A percentile compares a stretch with the other conserved stretches of the same genome.
These are phyloP conservation scores for Cosmorhoe ocellata DNA, from an alignment of 2,888 invertebrate genomes.

Conservation along the genomic window DNA sequence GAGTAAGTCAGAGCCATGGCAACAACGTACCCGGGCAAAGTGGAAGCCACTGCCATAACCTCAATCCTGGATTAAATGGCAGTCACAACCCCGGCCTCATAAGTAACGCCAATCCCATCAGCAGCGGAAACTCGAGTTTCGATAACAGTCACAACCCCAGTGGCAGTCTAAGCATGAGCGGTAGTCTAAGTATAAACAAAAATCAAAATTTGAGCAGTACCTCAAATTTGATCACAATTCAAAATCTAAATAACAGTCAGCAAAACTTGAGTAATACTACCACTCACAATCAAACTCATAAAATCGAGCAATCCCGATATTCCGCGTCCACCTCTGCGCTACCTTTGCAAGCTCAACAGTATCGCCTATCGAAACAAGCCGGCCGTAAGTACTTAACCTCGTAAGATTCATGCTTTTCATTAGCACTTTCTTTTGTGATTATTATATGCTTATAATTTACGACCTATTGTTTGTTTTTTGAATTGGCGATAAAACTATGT, in stretches of 20 bases:
- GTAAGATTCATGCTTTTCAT: too few relatives aligned
- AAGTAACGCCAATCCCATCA: not conserved
- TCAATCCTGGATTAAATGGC: slow-evolving; percentile 1
- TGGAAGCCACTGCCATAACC: not conserved
- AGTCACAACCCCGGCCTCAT: not conserved
- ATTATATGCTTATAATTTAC: slow-evolving; percentile 33
- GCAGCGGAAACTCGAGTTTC: slow-evolving; percentile 10
- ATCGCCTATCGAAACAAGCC: slow-evolving; percentile 60
- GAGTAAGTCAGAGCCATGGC: slow-evolving; percentile 10
- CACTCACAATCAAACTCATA: slow-evolving; percentile 6
- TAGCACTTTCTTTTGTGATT: slow-evolving; percentile 3
- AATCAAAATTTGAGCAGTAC: slow-evolving; percentile 1
- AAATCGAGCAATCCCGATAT: slow-evolving; percentile 49
- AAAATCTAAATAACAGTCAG: slow-evolving; percentile 6
- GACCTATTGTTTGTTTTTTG: slow-evolving; percentile 33
- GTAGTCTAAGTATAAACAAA: slow-evolving; percentile 3
- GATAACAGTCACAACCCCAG: slow-evolving; percentile 6
- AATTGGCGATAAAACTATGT: slow-evolving; percentile 33
- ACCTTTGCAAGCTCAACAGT: slow-evolving; percentile 59
- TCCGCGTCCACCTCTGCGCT: slow-evolving; percentile 61
- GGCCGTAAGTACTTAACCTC: slow-evolving; percentile 58
- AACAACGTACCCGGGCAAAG: slow-evolving; percentile 4
- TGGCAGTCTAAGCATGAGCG: slow-evolving; percentile 2
- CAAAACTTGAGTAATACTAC: slow-evolving; percentile 9
- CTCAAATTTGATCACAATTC: slow-evolving; percentile 42